A percentile compares a stretch with the other conserved stretches of the same genome.
phyloP scores from a whole-genome alignment of 2,797 vertebrate species.

The Valencia hispanica region DNA sequence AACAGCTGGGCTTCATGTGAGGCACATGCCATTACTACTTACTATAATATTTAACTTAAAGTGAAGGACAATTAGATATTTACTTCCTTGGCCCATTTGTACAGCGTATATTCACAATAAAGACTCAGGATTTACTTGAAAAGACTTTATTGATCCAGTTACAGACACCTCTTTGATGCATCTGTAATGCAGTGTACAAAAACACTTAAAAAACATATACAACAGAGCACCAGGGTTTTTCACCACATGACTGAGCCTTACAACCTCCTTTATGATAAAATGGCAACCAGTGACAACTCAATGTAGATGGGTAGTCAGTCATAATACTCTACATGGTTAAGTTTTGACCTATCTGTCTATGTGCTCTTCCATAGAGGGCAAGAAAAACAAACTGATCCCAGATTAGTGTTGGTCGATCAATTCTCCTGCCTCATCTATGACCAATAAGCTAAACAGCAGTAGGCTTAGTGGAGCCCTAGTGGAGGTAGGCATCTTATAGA shows the following conservation, averaged over 20 bases:
- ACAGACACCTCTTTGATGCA: conserved; percentile 61
- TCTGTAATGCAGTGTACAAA: conserved; percentile 78
- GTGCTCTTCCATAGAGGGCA: conserved; percentile 17
- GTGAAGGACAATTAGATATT: not conserved
- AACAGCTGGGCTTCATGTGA: no score
- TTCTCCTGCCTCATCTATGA: conserved; percentile 29
- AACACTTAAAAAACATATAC: conserved; percentile 73
- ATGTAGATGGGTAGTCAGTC: conserved; percentile 49
- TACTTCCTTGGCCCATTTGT: not conserved
- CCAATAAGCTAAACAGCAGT: conserved; percentile 45
- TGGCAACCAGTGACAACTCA: conserved; percentile 58
- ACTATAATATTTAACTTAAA: not conserved
- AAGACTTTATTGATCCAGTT: conserved; percentile 81
- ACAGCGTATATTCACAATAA: not conserved
- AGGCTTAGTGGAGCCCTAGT: conserved; percentile 42
- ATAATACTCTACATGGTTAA: conserved; percentile 42
- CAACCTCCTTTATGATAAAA: conserved; percentile 48
- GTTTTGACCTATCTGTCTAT: conserved; percentile 53
- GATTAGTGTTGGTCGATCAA: conserved; percentile 59
- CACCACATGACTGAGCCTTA: conserved; percentile 49
- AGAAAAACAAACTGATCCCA: conserved; percentile 34
- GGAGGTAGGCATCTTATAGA: conserved; percentile 60
- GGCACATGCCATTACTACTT: no score
- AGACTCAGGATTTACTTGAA: conserved; percentile 44
- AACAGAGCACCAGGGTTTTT: conserved; percentile 78